Conservation (phyloP, 1,140 invertebrate genomes). For the Drosophila bifasciata region DNA sequence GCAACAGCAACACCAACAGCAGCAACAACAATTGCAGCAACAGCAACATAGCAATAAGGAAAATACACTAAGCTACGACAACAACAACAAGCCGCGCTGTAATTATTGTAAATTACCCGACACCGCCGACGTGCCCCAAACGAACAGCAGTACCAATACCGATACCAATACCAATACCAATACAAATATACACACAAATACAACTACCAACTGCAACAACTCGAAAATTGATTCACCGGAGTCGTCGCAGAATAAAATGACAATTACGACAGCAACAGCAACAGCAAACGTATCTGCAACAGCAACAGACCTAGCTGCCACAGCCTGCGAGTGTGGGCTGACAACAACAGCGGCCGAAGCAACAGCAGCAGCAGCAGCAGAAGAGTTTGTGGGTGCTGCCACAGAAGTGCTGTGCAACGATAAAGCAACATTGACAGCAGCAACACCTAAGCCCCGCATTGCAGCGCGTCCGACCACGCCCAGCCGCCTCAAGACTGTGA, state of each 20-base stretch:
- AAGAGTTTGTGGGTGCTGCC: slow-evolving; percentile 76
- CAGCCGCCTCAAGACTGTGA: slow-evolving; percentile 83
- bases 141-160: slow-evolving; percentile 61
- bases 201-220: slow-evolving; percentile 48
- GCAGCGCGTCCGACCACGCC: slow-evolving; percentile 79
- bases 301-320: slow-evolving; percentile 43
- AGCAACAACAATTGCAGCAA: slow-evolving; percentile 45
- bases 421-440: slow-evolving; percentile 75
- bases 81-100: slow-evolving; percentile 69
- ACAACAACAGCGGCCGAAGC: slow-evolving; percentile 41
- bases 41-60: slow-evolving; percentile 78
- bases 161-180: slow-evolving; percentile 58
- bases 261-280: slow-evolving; percentile 72
- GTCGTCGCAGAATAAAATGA: slow-evolving; percentile 76
- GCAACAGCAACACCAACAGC: slow-evolving; percentile 59
- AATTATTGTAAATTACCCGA: slow-evolving; percentile 83
- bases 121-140: slow-evolving; percentile 72
- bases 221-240: slow-evolving; percentile 70
- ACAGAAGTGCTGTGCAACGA: slow-evolving; percentile 77
- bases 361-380: slow-evolving; percentile 36
- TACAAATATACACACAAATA: too few species aligned
- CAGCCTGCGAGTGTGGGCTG: slow-evolving; percentile 70
- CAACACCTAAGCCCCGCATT: slow-evolving; percentile 71
- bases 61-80: slow-evolving; percentile 73
- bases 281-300: slow-evolving; percentile 43